Percentiles rank a stretch among this genome's conserved stretches.
phyloP scores from a whole-genome alignment of 2,888 invertebrate species.

The Leucania comma region DNA sequence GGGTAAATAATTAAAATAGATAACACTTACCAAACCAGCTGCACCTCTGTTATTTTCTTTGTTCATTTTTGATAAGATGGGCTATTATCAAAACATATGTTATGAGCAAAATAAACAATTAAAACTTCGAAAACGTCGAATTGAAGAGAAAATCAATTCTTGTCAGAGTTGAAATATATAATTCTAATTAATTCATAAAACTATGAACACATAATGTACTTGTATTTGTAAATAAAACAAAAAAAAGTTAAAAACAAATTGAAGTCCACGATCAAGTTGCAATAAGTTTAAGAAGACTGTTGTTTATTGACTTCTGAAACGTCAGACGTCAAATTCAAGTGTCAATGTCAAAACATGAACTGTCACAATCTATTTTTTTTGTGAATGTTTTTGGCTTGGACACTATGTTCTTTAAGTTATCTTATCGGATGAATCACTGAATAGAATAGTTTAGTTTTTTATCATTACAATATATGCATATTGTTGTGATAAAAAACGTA shows the following conservation, averaged over 20 bases:
- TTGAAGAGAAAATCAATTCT: slow-evolving; percentile 29
- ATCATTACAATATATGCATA: neutral
- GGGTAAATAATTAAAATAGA: neutral
- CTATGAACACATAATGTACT: slow-evolving; percentile 8
- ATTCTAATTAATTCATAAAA: neutral
- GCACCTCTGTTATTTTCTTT: slow-evolving; percentile 80
- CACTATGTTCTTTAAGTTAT: too few relatives aligned
- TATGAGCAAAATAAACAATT: slow-evolving; percentile 26
- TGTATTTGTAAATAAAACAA: slow-evolving; percentile 14
- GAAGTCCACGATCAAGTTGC: slow-evolving; percentile 27
- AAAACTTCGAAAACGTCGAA: slow-evolving; percentile 4
- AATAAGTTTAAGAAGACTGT: slow-evolving; percentile 35
- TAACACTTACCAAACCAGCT: slow-evolving; percentile 80
- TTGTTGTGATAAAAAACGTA: too few relatives aligned
- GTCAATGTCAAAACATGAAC: neutral
- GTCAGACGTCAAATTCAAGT: slow-evolving; percentile 3
- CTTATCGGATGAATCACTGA: too few relatives aligned
- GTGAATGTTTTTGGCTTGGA: neutral
- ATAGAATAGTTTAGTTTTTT: too few relatives aligned
- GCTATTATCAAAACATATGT: neutral
- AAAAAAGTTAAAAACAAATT: neutral
- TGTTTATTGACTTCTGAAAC: too few relatives aligned
- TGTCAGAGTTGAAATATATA: slow-evolving; percentile 8
- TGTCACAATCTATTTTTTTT: slow-evolving; percentile 1
- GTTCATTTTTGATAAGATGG: slow-evolving; percentile 65